Evolutionary conservation across 2,113 vertebrate species (phyloP).

Genomic region (Leiothrix lutea): DNA sequence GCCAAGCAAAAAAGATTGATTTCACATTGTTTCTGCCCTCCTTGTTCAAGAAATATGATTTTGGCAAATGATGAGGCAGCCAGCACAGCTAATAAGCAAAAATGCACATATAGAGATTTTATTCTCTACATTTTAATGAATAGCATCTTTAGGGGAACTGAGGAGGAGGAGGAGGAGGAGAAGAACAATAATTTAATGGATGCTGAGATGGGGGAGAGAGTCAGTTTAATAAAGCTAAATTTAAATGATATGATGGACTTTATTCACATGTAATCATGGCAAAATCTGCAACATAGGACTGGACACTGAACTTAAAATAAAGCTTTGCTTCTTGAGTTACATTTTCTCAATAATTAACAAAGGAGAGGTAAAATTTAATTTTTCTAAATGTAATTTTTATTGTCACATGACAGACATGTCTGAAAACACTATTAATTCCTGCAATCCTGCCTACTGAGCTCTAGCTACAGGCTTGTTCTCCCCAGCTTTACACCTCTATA

Average conservation of each 20-base stretch:
- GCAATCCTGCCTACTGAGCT: background rate
- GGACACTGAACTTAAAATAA: background rate
- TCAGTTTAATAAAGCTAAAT: conserved; percentile 15
- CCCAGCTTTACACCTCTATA: background rate
- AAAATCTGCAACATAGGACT: conserved; percentile 37
- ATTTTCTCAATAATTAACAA: conserved; percentile 19
- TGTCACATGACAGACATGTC: background rate
- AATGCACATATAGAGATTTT: conserved; percentile 74
- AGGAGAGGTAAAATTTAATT: background rate
- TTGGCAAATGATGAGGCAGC: conserved; percentile 81
- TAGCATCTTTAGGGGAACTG: background rate
- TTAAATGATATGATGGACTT: conserved; percentile 1
- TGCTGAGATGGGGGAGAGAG: background rate
- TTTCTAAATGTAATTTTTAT: background rate
- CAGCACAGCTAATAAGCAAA: conserved; percentile 76
- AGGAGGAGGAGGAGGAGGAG: background rate
- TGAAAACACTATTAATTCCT: background rate
- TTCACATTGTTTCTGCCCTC: conserved; percentile 80
- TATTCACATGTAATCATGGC: background rate
- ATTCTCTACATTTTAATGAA: conserved; percentile 59
- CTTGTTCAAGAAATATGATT: conserved; percentile 86
- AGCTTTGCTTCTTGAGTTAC: background rate
- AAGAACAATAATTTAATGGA: conserved; percentile 35
- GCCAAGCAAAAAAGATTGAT: conserved; percentile 84
- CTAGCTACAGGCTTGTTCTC: background rate